phyloP scores from a whole-genome alignment of 2,797 vertebrate genomes.

The Melanotaenia boesemani region DNA sequence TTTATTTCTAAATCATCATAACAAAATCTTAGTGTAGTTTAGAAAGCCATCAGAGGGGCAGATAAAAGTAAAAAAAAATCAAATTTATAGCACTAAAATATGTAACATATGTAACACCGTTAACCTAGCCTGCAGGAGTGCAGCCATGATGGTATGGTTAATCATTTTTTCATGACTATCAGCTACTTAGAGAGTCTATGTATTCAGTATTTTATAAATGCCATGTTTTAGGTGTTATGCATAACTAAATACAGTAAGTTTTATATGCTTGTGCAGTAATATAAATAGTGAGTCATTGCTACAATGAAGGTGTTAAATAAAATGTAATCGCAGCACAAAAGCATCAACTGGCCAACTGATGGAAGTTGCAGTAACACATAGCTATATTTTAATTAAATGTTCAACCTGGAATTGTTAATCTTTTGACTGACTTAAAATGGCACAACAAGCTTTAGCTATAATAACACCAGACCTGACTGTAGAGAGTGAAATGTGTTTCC shows the following conservation, averaged over 20 bases:
- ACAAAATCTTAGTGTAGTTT: conserved; percentile 19
- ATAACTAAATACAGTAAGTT: neutral
- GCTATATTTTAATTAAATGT: conserved; percentile 31
- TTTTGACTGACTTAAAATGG: conserved; percentile 29
- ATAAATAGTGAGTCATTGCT: conserved; percentile 12
- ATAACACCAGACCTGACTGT: neutral
- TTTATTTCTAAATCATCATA: conserved; percentile 34
- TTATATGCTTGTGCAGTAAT: conserved; percentile 2
- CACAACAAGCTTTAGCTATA: neutral
- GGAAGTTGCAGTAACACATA: conserved; percentile 17
- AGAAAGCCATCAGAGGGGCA: conserved; percentile 27
- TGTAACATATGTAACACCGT: conserved; percentile 12
- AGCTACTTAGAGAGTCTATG: conserved; percentile 11
- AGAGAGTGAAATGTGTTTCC: neutral
- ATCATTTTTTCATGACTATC: conserved; percentile 31
- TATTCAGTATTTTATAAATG: conserved; percentile 30
- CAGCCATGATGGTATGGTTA: neutral
- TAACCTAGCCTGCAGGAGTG: neutral
- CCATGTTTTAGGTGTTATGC: conserved; percentile 12
- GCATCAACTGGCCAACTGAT: conserved; percentile 37
- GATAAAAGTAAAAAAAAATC: conserved; percentile 30
- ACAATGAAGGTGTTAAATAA: conserved; percentile 19
- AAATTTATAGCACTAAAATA: conserved; percentile 15
- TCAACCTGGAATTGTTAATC: conserved; percentile 33
- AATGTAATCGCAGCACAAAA: conserved; percentile 10